Evolutionary conservation across 2,888 invertebrate species (phyloP), one percentile per base, ranked within the genome.

Genomic region (Zygothrica quintamaculata): DNA sequence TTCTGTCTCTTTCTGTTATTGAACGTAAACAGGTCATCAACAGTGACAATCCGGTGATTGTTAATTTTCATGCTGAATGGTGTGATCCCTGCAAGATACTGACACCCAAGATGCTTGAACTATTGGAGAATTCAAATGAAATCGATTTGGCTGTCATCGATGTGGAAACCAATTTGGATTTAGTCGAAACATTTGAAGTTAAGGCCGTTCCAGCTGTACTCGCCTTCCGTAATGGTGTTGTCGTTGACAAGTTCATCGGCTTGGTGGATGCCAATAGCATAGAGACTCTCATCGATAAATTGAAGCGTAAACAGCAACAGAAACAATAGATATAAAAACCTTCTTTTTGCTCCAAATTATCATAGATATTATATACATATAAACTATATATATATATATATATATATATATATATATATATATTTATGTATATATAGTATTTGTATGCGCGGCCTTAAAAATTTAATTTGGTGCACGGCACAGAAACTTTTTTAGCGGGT

Each of bases 21-120:
- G n/a, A n/a, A 93, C 5, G n/a, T 1, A 47, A 56, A 56, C 57
- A 71, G 93, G 94, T 96, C 47, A 95, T 97, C 93, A 95, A 96
- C 89, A 96, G 95, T 77, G 93, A 94, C 31, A 94, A 94, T 82
- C 95, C 96, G 25, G 96, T 97, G n/a, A 96, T 97, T 89, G 96
- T 97, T 0, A 97, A 96, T 89, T 97, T 97, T 88, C 97, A 97
- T 87, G 97, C 97, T 0, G 96, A 97, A 76, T 97, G 97, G 97
- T 97, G 97, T 88, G 96, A 96, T 90, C 96, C 97, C 0, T 97
- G 97, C 90, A 96, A 96, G 91, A 95, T 96, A 82, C 92, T 97
- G 9, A 96, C 96, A 0, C 96, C 96, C 1, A 95, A 96, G 90
- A 93, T 97, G 89, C 93, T 93, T 77, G 95, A 96, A 88, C 90